A percentile compares a stretch with the other conserved stretches of the same genome.
These are phyloP conservation scores for Pomatostomus ruficeps DNA, from an alignment of 2,113 vertebrate genomes.

Conservation along the genomic window DNA sequence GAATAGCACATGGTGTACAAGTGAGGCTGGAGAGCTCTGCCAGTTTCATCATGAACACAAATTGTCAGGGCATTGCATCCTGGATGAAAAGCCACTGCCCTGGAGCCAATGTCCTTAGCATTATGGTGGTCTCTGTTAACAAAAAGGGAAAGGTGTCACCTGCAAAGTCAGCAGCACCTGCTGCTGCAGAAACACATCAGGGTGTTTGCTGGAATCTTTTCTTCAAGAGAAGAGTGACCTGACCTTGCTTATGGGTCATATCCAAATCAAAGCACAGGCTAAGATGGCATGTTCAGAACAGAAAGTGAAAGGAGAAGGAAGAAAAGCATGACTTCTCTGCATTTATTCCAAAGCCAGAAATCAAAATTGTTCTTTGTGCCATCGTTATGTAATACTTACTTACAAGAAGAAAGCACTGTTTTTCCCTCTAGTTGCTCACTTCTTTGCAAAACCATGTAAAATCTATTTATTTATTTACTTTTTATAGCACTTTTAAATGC, in stretches of 20 bases:
- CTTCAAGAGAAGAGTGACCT: background rate
- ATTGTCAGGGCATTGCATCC: background rate
- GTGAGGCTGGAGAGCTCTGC: background rate
- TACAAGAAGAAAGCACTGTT: background rate
- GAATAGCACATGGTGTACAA: background rate
- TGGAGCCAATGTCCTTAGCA: background rate
- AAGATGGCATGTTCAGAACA: background rate
- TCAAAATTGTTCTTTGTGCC: background rate
- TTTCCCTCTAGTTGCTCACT: background rate
- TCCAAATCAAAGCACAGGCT: background rate
- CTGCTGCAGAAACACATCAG: background rate
- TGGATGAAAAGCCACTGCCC: background rate
- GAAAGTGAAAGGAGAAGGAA: conserved; percentile 2
- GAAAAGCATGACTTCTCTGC: background rate
- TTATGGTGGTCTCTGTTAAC: background rate
- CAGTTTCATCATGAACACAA: background rate
- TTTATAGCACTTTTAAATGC: background rate
- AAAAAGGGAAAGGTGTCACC: background rate
- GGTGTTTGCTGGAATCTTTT: background rate
- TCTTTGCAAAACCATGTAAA: background rate
- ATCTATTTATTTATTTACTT: background rate
- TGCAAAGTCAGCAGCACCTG: background rate
- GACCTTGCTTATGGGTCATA: background rate
- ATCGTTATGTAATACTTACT: background rate
- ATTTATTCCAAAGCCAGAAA: background rate